Percentiles rank a stretch among this genome's conserved stretches.
phyloP scores from a whole-genome alignment of 2,797 vertebrate species.

The Gephyroberyx darwinii region DNA sequence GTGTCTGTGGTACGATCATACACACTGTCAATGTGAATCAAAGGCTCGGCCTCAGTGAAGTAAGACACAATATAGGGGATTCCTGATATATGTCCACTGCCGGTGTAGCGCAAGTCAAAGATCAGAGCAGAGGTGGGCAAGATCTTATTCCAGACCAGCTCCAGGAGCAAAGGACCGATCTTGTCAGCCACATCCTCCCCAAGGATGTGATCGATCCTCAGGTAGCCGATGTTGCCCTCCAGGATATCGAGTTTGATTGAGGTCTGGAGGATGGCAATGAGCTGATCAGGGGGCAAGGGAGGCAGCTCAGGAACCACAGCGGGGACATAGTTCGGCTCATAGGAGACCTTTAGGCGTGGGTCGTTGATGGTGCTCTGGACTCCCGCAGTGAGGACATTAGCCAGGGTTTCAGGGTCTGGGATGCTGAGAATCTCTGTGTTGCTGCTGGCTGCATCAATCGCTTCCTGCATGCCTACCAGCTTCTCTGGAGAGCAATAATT shows the following conservation, averaged over 20 bases:
- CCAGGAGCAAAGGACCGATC: constrained; percentile 85
- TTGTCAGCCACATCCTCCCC: constrained; percentile 87
- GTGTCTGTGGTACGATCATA: constrained; percentile 89
- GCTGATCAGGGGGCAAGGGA: constrained; percentile 82
- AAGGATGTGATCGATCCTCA: constrained; percentile 91
- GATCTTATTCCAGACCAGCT: constrained; percentile 90
- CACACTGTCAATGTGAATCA: constrained; percentile 89
- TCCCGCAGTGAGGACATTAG: constrained; percentile 85
- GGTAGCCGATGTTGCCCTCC: constrained; percentile 89
- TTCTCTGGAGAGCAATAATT: constrained; percentile 96
- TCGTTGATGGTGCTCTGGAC: constrained; percentile 88
- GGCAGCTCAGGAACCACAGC: constrained; percentile 62
- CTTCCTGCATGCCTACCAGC: constrained; percentile 89
- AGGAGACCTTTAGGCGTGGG: constrained; percentile 86
- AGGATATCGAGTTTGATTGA: constrained; percentile 87
- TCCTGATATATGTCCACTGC: constrained; percentile 87
- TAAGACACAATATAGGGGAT: constrained; percentile 93
- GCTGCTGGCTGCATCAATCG: constrained; percentile 85
- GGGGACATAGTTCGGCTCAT: constrained; percentile 84
- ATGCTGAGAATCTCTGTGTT: constrained; percentile 89
- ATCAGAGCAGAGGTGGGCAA: constrained; percentile 89
- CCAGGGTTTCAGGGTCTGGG: constrained; percentile 86
- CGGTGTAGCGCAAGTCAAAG: constrained; percentile 89
- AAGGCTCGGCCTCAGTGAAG: constrained; percentile 82
- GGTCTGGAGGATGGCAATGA: constrained; percentile 83